Percentiles rank a stretch among this genome's conserved stretches.
Conservation (phyloP, 2,113 vertebrate genomes). For the Camelus bactrianus region DNA sequence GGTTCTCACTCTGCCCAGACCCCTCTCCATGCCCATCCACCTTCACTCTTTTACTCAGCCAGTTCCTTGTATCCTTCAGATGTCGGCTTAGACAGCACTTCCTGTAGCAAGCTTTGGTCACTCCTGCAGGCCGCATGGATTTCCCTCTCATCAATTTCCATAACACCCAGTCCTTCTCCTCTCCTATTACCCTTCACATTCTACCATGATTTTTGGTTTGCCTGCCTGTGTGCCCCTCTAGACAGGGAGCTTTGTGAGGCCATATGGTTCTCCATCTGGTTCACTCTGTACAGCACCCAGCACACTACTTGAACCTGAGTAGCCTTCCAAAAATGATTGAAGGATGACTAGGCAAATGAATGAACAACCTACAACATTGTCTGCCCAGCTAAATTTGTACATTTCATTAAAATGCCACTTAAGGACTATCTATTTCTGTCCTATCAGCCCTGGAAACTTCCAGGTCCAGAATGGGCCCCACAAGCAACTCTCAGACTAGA, state of each 20-base stretch:
- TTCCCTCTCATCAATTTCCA: neutral
- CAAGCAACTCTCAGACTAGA: neutral
- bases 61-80: neutral
- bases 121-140: neutral
- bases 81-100: neutral
- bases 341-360: neutral
- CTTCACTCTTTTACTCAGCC: neutral
- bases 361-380: neutral
- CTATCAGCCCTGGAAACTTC: neutral
- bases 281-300: neutral
- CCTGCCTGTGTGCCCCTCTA: neutral
- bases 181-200: neutral
- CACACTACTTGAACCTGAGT: neutral
- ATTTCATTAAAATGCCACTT: neutral
- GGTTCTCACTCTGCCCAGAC: neutral
- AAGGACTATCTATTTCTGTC: neutral
- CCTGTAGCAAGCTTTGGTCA: neutral
- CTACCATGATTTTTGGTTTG: neutral
- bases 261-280: neutral
- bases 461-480: neutral
- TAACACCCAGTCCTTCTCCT: neutral
- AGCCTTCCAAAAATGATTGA: neutral
- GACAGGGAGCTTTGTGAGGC: neutral
- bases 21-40: neutral
- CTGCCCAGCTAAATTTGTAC: neutral